Base-by-base conservation (phyloP, 2,888 invertebrate species). In the Oxytorus armatus region DNA sequence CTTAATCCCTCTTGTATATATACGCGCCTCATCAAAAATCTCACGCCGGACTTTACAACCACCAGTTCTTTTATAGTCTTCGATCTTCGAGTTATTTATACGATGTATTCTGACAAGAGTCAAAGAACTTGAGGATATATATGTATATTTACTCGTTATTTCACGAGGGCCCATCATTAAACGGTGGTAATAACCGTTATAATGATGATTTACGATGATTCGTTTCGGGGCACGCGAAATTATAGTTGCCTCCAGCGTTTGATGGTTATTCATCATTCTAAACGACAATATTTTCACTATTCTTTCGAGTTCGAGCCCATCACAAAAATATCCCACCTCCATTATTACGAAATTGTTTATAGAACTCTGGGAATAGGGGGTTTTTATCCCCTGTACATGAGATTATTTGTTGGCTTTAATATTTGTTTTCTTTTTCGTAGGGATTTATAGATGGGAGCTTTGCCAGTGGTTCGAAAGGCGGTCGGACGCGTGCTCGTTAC, bases 11-110 rank as follows among this genome's bases (percentile, higher is more conserved):
- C n/a, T 18, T 42, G n/a, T 36, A 33, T n/a, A n/a, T n/a, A n/a
- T n/a, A n/a, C n/a, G n/a, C 11, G 33, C 53, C 14, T 44, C 53
- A 39, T 69, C 55, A 39, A 8, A 69, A 55, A 42, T 21, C 21
- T 42, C 23, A 42, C 44, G n/a, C n/a, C 69, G 42, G 39, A 44
- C 42, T 42, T 61, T 36, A 11, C 42, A 25, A 7, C 25, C 18
- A 25, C 55, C 18, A 16, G n/a, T n/a, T 33, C 36, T 14, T 49
- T 51, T 51, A 49, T 66, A 36, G 44, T 18, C 44, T 51, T 51
- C 55, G 53, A 55, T 53, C 65, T 63, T 73, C 53, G 25, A 69
- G 10, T 74, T 55, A 74, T 74, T 65, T 55, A 65, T 65, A 65
- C 42, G 51, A 25, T 44, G 55, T 69, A 11, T 55, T 21, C 44